A percentile compares a stretch with the other conserved stretches of the same genome.
Evolutionary conservation across 2,113 vertebrate species (phyloP).

Genomic region (Anthoscopus minutus): DNA sequence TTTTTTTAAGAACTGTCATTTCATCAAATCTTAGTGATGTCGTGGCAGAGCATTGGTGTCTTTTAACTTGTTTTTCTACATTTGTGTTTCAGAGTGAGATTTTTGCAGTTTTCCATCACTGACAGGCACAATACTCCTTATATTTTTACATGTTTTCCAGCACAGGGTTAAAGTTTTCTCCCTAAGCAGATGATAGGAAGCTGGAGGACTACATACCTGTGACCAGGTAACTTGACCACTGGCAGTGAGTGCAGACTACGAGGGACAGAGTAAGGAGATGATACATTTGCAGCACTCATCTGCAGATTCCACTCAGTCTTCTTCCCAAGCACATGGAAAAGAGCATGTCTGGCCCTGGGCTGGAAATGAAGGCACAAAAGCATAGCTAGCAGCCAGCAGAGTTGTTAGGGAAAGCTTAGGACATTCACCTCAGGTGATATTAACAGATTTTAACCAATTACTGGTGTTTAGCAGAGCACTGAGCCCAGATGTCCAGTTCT

Average conservation of each 20-base stretch:
- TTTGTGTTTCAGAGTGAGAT: background rate
- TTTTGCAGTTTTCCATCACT: background rate
- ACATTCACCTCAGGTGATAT: background rate
- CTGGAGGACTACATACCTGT: background rate
- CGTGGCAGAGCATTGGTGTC: background rate
- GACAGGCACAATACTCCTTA: background rate
- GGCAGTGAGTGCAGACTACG: background rate
- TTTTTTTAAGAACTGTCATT: background rate
- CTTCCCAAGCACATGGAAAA: background rate
- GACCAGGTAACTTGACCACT: background rate
- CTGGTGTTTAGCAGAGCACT: background rate
- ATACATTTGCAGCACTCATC: background rate
- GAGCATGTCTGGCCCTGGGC: background rate
- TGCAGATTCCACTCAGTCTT: background rate
- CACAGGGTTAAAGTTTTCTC: background rate
- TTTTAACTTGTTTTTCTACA: background rate
- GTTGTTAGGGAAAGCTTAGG: background rate
- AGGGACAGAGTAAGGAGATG: background rate
- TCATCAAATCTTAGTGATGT: background rate
- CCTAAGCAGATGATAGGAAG: background rate
- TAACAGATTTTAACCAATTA: background rate
- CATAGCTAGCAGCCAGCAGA: background rate
- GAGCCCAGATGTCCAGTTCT: background rate
- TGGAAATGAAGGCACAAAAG: background rate
- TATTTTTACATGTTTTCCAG: background rate